phyloP scores from a whole-genome alignment of 30 jellyfish, hydroid and myxozoan species.

The Pseudorhiza aurosa region DNA sequence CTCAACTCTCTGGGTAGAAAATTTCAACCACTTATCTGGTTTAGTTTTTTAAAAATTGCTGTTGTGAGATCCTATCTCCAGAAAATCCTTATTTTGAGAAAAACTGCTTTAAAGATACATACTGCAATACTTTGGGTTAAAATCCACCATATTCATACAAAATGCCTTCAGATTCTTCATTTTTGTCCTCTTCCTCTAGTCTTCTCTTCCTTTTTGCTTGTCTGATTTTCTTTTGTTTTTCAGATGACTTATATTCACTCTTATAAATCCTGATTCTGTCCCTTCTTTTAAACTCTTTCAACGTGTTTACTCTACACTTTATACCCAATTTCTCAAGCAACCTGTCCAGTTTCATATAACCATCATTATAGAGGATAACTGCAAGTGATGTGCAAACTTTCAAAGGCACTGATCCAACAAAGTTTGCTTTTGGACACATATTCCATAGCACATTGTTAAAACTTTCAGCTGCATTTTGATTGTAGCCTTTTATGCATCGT shows the following conservation, averaged over 20 bases:
- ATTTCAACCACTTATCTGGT: neutral
- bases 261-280: neutral
- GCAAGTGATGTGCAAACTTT: neutral
- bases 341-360: neutral
- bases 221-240: constrained; percentile 13
- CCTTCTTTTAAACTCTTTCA: neutral
- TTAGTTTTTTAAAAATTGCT: neutral
- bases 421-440: constrained; percentile 16
- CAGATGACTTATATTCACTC: neutral
- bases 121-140: neutral
- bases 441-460: constrained; percentile 20
- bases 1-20: neutral
- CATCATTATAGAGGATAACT: constrained; percentile 13
- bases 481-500: constrained; percentile 20
- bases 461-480: constrained; percentile 25
- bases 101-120: neutral
- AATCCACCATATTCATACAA: constrained; percentile 10
- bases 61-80: neutral
- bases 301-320: neutral
- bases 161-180: neutral
- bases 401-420: constrained; percentile 7
- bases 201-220: constrained; percentile 21
- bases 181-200: neutral
- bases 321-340: constrained; percentile 7
- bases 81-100: neutral